Evolutionary conservation across 1,140 invertebrate genomes (phyloP).

Genomic region (Diachasma alloeum): DNA sequence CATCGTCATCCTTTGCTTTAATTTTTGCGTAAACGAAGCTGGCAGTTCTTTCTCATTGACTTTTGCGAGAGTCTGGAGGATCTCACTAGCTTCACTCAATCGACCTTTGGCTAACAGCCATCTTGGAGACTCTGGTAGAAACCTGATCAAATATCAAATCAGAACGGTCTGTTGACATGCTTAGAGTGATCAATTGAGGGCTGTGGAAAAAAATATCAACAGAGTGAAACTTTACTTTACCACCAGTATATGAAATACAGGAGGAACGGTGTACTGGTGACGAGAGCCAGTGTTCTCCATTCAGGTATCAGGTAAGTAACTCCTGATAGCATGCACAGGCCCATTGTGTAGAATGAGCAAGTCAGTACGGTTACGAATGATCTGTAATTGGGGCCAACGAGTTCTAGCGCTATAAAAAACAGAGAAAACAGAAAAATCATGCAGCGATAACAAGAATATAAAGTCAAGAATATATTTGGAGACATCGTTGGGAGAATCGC

Average conservation of each 20-base stretch:
- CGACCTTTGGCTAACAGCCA: constrained; percentile 84
- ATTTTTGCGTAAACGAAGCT: constrained; percentile 73
- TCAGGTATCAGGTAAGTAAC: constrained; percentile 84
- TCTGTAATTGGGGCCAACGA: constrained; percentile 89
- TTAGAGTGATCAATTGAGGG: too few species aligned
- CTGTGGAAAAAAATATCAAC: neutral
- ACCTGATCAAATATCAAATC: constrained; percentile 57
- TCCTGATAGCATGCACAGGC: constrained; percentile 80
- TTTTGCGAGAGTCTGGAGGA: constrained; percentile 78
- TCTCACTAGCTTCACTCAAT: constrained; percentile 79
- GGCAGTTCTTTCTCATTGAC: constrained; percentile 82
- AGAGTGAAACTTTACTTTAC: constrained; percentile 31
- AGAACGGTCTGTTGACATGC: too few species aligned
- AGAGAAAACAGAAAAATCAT: too few species aligned
- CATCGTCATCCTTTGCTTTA: constrained; percentile 76
- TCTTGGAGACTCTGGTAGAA: constrained; percentile 85
- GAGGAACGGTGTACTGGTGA: constrained; percentile 84
- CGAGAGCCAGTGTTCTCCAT: constrained; percentile 81
- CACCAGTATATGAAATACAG: constrained; percentile 86
- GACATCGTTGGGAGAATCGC: too few species aligned
- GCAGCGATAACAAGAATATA: too few species aligned
- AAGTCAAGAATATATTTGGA: too few species aligned
- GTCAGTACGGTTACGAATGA: constrained; percentile 92
- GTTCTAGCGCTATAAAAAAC: constrained; percentile 80
- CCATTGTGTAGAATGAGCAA: constrained; percentile 87